These are phyloP conservation scores for Plodia interpunctella DNA, from an alignment of 1,140 invertebrate genomes.

Conservation along the genomic window DNA sequence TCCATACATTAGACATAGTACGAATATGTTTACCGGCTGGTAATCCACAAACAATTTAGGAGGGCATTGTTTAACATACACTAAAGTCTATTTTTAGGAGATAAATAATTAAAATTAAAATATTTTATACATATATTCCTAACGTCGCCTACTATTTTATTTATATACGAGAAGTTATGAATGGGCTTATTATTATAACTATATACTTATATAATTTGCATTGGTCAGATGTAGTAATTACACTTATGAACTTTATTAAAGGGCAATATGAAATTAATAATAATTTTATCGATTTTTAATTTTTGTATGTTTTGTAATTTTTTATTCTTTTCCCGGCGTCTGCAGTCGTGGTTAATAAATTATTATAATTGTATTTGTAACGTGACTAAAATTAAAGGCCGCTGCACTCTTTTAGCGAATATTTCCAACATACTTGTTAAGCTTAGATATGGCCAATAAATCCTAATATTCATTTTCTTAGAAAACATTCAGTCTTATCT, in stretches of 20 bases:
- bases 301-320: background rate
- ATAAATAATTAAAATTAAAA: background rate
- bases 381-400: no score
- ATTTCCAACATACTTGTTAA: no score
- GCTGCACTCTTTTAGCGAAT: no score
- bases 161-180: background rate
- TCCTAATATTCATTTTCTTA: no score
- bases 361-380: no score
- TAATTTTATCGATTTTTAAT: background rate
- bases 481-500: no score
- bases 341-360: background rate
- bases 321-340: background rate
- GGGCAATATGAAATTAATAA: slow-evolving; percentile 4
- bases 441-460: no score
- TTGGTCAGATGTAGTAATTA: slow-evolving; percentile 3
- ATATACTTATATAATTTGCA: background rate
- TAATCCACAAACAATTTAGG: slow-evolving; percentile 20
- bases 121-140: background rate
- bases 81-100: background rate
- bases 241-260: background rate
- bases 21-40: slow-evolving; percentile 19
- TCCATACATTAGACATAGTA: slow-evolving; percentile 2
- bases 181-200: background rate
- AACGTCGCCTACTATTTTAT: slow-evolving; percentile 1
- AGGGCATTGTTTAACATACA: slow-evolving; percentile 7